Percentiles rank a stretch among this genome's conserved stretches.
Conservation (phyloP, 2,113 vertebrate species). For the Anser brachyrhynchus region DNA sequence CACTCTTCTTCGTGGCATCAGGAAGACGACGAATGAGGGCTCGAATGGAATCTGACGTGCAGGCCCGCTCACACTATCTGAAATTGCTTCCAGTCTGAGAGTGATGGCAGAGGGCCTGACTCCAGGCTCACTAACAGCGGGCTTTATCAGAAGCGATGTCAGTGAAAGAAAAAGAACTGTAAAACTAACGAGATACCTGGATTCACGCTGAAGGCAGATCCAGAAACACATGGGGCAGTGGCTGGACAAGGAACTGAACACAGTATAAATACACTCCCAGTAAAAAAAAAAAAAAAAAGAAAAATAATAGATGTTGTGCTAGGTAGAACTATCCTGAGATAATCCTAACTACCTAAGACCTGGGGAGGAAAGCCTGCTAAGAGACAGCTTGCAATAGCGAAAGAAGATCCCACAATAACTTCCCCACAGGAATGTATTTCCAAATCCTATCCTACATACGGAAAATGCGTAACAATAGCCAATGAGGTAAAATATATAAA, state of each 20-base stretch:
- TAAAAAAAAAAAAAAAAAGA: not conserved
- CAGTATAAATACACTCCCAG: not conserved
- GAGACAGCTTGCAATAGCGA: not conserved
- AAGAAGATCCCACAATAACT: not conserved
- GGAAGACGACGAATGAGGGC: not conserved
- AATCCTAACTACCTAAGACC: not conserved
- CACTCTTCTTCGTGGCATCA: not conserved
- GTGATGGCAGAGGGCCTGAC: not conserved
- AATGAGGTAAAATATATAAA: not conserved
- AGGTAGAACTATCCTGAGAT: not conserved
- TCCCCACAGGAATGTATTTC: not conserved
- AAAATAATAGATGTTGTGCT: not conserved
- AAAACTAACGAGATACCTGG: not conserved
- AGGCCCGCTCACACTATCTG: not conserved
- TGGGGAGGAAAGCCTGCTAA: not conserved
- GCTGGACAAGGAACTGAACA: not conserved
- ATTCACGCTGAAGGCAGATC: not conserved
- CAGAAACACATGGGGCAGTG: fast-evolving
- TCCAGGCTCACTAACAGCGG: not conserved
- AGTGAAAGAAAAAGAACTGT: not conserved
- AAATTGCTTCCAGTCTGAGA: not conserved
- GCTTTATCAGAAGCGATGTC: not conserved
- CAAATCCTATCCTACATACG: not conserved
- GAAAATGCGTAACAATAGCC: not conserved
- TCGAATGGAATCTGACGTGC: not conserved